phyloP scores from a whole-genome alignment of 2,888 invertebrate genomes.

The Xestia xanthographa region DNA sequence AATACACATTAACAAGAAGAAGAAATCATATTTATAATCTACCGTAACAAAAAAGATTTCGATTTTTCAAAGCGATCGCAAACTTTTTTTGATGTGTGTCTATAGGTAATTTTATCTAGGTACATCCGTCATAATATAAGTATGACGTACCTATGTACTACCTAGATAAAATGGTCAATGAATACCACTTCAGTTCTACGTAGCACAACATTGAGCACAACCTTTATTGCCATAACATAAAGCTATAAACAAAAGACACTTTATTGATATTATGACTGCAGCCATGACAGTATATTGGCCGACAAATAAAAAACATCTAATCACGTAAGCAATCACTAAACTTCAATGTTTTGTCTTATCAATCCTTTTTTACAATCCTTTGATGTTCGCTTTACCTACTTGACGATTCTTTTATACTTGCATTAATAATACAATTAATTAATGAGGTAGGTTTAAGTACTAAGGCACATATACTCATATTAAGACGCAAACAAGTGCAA shows the following conservation, averaged over 20 bases:
- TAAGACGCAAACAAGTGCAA: constrained; percentile 1
- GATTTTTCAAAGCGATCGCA: too few relatives aligned
- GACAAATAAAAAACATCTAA: constrained; percentile 25
- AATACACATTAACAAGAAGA: too few relatives aligned
- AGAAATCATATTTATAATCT: too few relatives aligned
- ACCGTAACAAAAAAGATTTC: too few relatives aligned
- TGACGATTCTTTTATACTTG: constrained; percentile 1
- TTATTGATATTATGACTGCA: constrained; percentile 15
- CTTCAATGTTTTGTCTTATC: constrained; percentile 32
- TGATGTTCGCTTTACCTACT: constrained; percentile 16
- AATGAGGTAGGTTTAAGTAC: background rate
- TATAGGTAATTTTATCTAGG: too few relatives aligned
- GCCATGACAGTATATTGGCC: background rate
- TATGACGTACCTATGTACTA: background rate
- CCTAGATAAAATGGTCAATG: too few relatives aligned
- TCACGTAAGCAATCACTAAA: constrained; percentile 30
- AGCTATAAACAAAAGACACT: constrained; percentile 23
- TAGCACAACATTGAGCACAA: background rate
- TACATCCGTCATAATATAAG: background rate
- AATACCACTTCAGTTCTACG: background rate
- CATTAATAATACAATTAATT: background rate
- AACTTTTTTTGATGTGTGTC: too few relatives aligned
- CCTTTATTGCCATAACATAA: constrained; percentile 15
- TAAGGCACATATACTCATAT: background rate
- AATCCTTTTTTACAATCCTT: constrained; percentile 11